A percentile compares a stretch with the other conserved stretches of the same genome.
These are phyloP conservation scores for Fregata magnificens DNA, from an alignment of 2,113 vertebrate species.

Conservation along the genomic window DNA sequence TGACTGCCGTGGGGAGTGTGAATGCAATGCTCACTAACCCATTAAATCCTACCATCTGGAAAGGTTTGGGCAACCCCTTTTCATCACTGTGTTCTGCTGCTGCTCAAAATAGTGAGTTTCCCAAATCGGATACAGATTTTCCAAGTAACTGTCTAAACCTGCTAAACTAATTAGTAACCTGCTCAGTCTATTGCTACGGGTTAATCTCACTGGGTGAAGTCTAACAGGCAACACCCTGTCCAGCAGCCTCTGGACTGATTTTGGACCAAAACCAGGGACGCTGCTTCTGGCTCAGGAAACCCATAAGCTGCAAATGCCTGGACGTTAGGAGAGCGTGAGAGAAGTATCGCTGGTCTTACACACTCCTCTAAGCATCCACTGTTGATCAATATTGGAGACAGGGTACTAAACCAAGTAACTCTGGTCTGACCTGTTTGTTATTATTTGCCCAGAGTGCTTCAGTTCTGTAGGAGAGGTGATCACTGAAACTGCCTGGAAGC, in stretches of 20 bases:
- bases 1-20: neutral
- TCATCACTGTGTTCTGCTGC: neutral
- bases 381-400: too few species aligned
- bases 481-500: neutral
- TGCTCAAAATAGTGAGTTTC: neutral
- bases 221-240: neutral
- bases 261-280: neutral
- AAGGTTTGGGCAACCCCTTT: neutral
- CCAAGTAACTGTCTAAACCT: neutral
- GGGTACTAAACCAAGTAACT: neutral
- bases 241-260: neutral
- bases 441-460: neutral
- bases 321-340: neutral
- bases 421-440: neutral
- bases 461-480: neutral
- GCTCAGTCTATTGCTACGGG: neutral
- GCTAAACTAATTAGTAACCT: neutral
- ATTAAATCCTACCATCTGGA: neutral
- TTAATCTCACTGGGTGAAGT: neutral
- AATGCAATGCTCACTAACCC: accelerated
- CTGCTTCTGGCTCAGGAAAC: neutral
- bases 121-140: neutral
- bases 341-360: neutral
- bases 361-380: neutral
- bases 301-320: neutral